Base-by-base conservation (phyloP, 2,113 vertebrate species). In the Bettongia penicillata region DNA sequence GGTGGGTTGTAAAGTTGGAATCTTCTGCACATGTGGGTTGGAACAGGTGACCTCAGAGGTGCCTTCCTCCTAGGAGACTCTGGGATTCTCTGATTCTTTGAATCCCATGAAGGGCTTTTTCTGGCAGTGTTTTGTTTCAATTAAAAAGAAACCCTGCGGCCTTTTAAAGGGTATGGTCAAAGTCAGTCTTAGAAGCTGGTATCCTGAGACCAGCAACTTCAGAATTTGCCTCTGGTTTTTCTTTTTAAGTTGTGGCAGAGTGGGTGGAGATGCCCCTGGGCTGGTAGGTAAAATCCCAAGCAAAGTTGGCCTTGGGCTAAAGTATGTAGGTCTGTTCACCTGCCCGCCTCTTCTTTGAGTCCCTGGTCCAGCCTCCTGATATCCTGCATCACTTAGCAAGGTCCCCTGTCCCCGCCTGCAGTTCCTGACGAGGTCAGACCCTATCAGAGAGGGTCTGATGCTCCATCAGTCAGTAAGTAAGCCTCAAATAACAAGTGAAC, bases 101-200 rank as follows among this genome's bases (percentile, higher is more conserved):
- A 43, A 43, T 84, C n/a, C 19, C 49, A 50, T 28, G 10, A 90
- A 49, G 49, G 25, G 24, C 26, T 90, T 90, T 50, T 90, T 51
- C 25, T 51, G n/a, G 48, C 48, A 90, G 25, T 31, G 28, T 90
- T 49, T 90, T 3, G 10, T 90, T 90, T 90, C 90, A 90, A 90
- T 90, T 84, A 84, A 43, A 84, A 84, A 90, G 89, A 51, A 90
- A 50, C 48, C 90, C 90, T 90, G 48, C 47, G 31, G 90, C 90
- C 90, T 90, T 90, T 25, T 90, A 90, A 50, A 90, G 90, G 49
- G 47, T 48, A 90, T 3, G 14, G 47, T 31, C 90, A 90, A 90
- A 51, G 48, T 90, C 90, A 90, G 28, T 90, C 90, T 90, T 90
- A 90, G 90, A 90, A 90, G 90, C 48, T 51, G n/a, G 48, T 31